Evolutionary conservation across 2,888 invertebrate genomes (phyloP).

Genomic region (Limulus polyphemus): DNA sequence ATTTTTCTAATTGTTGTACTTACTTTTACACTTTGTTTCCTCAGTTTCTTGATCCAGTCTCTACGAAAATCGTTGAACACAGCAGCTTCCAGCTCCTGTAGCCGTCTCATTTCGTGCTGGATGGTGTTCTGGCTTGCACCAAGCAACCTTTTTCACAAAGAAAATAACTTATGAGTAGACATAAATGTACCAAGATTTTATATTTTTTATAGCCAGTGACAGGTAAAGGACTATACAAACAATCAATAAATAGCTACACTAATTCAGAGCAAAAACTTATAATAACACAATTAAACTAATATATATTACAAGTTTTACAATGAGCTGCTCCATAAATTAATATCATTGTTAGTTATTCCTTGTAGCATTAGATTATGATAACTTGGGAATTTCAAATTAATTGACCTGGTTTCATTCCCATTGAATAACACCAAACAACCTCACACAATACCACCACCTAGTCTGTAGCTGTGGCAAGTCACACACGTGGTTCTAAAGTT

Average conservation of each 20-base stretch:
- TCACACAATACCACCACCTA: too few species aligned
- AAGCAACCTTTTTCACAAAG: constrained; percentile 42
- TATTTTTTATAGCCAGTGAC: too few species aligned
- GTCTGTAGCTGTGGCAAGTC: too few species aligned
- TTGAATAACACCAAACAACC: too few species aligned
- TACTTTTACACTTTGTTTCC: constrained; percentile 59
- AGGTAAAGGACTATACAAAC: too few species aligned
- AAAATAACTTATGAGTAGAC: neutral
- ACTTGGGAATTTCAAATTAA: too few species aligned
- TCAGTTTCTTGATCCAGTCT: constrained; percentile 81
- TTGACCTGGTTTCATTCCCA: too few species aligned
- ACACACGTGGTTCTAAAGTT: too few species aligned
- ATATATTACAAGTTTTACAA: neutral
- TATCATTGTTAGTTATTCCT: too few species aligned
- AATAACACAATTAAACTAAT: neutral
- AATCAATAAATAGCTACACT: neutral
- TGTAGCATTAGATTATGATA: too few species aligned
- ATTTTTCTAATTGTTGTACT: constrained; percentile 7
- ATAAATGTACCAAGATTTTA: too few species aligned
- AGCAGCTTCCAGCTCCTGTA: constrained; percentile 84
- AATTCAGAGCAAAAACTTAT: neutral
- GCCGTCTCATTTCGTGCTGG: constrained; percentile 76
- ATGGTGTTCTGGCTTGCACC: constrained; percentile 83
- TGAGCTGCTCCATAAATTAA: neutral
- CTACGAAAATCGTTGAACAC: constrained; percentile 87